Conservation (phyloP, 1,140 invertebrate genomes). For the Bursaphelenchus mucronatus region DNA sequence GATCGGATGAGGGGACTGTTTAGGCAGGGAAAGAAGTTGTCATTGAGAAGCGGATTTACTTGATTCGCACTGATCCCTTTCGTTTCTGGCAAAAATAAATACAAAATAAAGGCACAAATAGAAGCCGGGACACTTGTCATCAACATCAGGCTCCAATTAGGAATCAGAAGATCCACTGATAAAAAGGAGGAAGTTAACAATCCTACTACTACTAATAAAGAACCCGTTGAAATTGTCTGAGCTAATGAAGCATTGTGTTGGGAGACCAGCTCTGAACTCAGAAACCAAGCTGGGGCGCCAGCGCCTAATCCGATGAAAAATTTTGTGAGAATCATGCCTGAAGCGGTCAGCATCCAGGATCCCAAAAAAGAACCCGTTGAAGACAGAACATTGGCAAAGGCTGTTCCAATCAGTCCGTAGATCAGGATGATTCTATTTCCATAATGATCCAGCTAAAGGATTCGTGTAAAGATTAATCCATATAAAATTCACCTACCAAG, state of each 20-base stretch:
- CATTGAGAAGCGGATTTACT: background rate
- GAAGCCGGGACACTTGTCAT: conserved; percentile 35
- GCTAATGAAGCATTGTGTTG: background rate
- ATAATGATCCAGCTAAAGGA: conserved; percentile 39
- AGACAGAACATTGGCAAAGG: conserved; percentile 31
- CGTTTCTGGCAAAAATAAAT: conserved; percentile 41
- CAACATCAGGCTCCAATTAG: conserved; percentile 16
- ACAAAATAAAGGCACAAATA: conserved; percentile 28
- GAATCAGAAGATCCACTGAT: conserved; percentile 23
- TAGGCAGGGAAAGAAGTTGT: background rate
- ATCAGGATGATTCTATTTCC: conserved; percentile 36
- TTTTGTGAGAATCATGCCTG: conserved; percentile 41
- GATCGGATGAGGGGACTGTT: background rate
- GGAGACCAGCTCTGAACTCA: conserved; percentile 44
- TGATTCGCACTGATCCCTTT: conserved; percentile 9
- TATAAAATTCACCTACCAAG: conserved; percentile 27
- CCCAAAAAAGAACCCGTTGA: conserved; percentile 11
- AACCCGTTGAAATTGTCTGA: conserved; percentile 30
- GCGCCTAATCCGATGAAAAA: conserved; percentile 44
- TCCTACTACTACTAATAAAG: conserved; percentile 28
- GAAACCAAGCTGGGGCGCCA: conserved; percentile 43
- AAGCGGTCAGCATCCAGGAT: conserved; percentile 17
- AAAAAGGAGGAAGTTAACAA: conserved; percentile 31
- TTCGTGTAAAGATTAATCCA: background rate
- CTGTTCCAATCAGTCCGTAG: conserved; percentile 38